A percentile compares a stretch with the other conserved stretches of the same genome.
These are phyloP conservation scores for Melanophora roralis DNA, from an alignment of 2,888 invertebrate genomes.

Conservation along the genomic window DNA sequence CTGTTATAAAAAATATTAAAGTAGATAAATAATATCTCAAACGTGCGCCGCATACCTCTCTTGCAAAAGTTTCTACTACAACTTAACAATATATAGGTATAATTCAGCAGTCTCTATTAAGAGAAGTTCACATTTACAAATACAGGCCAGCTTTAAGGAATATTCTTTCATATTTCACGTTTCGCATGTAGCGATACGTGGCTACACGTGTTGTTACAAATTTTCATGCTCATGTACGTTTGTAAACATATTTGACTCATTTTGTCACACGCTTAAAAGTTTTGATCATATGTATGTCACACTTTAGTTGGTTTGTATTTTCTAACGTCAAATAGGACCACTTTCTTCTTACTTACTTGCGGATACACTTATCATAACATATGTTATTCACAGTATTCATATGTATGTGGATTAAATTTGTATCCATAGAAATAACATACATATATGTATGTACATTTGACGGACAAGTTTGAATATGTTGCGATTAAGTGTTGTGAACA, in stretches of 20 bases:
- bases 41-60: conserved; percentile 20
- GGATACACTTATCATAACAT: conserved; percentile 18
- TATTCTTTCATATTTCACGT: conserved; percentile 37
- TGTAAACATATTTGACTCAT: conserved; percentile 55
- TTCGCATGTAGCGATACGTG: conserved; percentile 48
- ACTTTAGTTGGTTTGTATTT: neutral
- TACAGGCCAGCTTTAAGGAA: neutral
- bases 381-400: neutral
- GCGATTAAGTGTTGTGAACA: neutral
- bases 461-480: neutral
- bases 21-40: conserved; percentile 23
- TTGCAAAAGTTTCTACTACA: conserved; percentile 12
- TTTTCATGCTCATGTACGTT: conserved; percentile 57
- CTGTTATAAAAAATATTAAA: too few species aligned
- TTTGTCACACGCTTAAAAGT: conserved; percentile 38
- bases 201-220: conserved; percentile 53
- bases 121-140: neutral
- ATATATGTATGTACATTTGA: neutral
- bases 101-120: neutral
- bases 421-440: too few species aligned
- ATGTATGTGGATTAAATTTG: too few species aligned
- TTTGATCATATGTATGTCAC: conserved; percentile 54
- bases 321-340: conserved; percentile 44
- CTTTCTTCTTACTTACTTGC: conserved; percentile 25
- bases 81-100: neutral